These are phyloP conservation scores for Patella ulyssiponensis DNA, from an alignment of 2,888 invertebrate genomes.

Conservation along the genomic window DNA sequence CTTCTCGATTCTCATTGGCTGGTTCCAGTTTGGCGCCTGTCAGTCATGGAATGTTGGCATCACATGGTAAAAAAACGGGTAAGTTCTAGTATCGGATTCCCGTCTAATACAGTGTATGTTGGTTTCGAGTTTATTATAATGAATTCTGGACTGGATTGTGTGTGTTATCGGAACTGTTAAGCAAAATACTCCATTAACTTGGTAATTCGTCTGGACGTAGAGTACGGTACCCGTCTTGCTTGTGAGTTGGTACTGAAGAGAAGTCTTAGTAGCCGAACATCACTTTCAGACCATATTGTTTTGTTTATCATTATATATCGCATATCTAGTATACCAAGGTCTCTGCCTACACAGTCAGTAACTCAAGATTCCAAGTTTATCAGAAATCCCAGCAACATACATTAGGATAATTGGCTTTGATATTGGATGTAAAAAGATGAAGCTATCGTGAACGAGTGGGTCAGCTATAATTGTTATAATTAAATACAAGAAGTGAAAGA, in stretches of 20 bases:
- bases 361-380: no score
- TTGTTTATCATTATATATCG: no score
- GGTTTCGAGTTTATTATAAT: not conserved
- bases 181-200: no score
- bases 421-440: slow-evolving; percentile 1
- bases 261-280: no score
- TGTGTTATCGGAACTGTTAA: not conserved
- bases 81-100: not conserved
- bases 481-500: not conserved
- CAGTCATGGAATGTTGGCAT: slow-evolving; percentile 3
- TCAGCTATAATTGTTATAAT: slow-evolving; percentile 8
- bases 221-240: no score
- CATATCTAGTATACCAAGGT: no score
- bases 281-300: no score
- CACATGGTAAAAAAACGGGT: not conserved
- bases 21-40: slow-evolving; percentile 4
- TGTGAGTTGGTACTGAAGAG: no score
- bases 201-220: no score
- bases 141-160: slow-evolving; percentile 11
- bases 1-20: not conserved
- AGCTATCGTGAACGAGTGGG: not conserved
- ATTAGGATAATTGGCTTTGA: slow-evolving; percentile 3
- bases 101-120: not conserved
- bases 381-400: not conserved
- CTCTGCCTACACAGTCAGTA: no score